Evolutionary conservation across 1,140 invertebrate species (phyloP), one percentile per base, ranked within the genome.

Genomic region (Eriocheir sinensis): DNA sequence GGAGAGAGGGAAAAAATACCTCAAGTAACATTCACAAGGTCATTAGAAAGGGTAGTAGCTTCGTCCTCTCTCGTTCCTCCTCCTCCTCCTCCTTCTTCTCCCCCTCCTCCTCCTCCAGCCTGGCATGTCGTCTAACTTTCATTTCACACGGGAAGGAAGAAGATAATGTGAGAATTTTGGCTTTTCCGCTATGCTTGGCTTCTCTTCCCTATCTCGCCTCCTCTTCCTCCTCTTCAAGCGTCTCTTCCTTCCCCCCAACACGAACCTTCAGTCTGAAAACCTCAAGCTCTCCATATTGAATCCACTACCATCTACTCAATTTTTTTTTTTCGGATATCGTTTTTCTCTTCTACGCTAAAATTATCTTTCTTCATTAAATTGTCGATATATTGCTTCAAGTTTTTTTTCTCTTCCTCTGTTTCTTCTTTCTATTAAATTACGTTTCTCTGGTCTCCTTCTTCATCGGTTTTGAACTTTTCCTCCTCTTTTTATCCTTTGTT

Each of bases 81-180:
- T 53, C 21, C 60, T 72, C 60, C 60, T n/a, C 21, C 60, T 2
- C 60, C 27, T 0, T n/a, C 0, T n/a, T n/a, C 27, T 72, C 60
- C 60, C n/a, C 60, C 60, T n/a, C 60, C 12, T 72, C 21, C 60
- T 72, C 21, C 60, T 72, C 60, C 4, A n/a, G n/a, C n/a, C n/a
- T 72, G 60, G 60, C 60, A 72, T 72, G 60, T 60, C 60, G 30
- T 40, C 34, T 40, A 91, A 91, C 60, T 91, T 79, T 80, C 90
- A 91, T 80, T 79, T 91, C 90, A 60, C 90, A 72, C 86, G 44
- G 40, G 40, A 89, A 89, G 30, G n/a, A 0, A 38, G 21, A 6
- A 21, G 60, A n/a, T 72, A 72, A 72, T 72, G 60, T 72, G 60
- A 8, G 60, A n/a, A n/a, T 72, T n/a, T 0, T 72, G 60, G 6